A percentile compares a stretch with the other conserved stretches of the same genome.
Evolutionary conservation across 2,888 invertebrate genomes (phyloP).

Genomic region (Venustoraphidia nigricollis): DNA sequence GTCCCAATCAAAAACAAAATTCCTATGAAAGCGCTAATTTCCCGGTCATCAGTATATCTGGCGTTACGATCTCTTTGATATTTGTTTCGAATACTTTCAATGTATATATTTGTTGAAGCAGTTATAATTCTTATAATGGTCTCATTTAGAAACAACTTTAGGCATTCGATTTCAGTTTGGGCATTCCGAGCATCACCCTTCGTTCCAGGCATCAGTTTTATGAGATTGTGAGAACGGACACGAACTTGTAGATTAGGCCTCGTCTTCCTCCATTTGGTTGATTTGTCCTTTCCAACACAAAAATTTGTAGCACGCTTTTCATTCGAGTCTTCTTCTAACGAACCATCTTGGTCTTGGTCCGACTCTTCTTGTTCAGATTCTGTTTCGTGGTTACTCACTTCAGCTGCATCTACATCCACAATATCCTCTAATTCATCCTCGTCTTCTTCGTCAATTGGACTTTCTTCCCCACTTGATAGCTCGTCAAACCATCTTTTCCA

Average conservation of each 20-base stretch:
- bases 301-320: not conserved
- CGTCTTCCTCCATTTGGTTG: too few species aligned
- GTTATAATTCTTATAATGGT: not conserved
- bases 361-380: not conserved
- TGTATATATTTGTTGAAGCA: not conserved
- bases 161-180: not conserved
- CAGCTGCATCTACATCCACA: not conserved
- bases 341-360: not conserved
- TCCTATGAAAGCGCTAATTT: slow-evolving; percentile 5
- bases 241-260: too few species aligned
- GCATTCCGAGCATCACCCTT: too few species aligned
- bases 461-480: slow-evolving; percentile 7
- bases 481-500: slow-evolving; percentile 7
- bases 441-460: slow-evolving; percentile 6
- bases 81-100: not conserved
- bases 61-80: slow-evolving; percentile 1
- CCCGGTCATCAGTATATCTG: slow-evolving; percentile 3
- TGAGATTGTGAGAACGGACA: too few species aligned
- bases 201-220: too few species aligned
- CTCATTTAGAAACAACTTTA: not conserved
- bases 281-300: not conserved
- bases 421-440: not conserved
- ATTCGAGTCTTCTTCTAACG: not conserved
- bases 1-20: slow-evolving; percentile 3
- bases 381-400: not conserved